Conservation (phyloP, 2,113 vertebrate genomes). For the Amphiprion percula region DNA sequence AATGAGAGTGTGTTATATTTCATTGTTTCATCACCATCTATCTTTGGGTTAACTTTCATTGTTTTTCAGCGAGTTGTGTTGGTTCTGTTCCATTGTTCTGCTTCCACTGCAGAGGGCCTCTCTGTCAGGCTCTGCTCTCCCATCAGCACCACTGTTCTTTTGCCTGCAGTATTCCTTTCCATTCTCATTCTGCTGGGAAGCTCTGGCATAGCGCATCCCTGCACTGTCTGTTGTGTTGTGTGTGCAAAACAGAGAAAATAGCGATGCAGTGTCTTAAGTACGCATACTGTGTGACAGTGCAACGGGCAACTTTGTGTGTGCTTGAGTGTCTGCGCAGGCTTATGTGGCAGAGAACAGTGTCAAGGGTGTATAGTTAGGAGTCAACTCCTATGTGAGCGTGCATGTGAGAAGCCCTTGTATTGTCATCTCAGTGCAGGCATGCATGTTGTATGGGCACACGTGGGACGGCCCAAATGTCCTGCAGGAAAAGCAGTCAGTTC, state of each 20-base stretch:
- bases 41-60: conserved; percentile 70
- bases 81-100: conserved; percentile 67
- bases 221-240: conserved; percentile 54
- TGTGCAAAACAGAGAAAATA: conserved; percentile 35
- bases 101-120: conserved; percentile 59
- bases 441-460: neutral
- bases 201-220: conserved; percentile 47
- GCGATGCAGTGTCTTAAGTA: conserved; percentile 17
- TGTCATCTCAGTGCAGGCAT: conserved; percentile 14
- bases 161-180: conserved; percentile 70
- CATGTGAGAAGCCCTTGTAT: conserved; percentile 18
- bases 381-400: conserved; percentile 8
- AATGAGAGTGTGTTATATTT: conserved; percentile 57
- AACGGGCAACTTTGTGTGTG: conserved; percentile 13
- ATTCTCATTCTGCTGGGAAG: conserved; percentile 71
- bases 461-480: conserved; percentile 15
- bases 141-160: conserved; percentile 65
- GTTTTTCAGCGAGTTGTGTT: conserved; percentile 62
- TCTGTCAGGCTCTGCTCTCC: conserved; percentile 63
- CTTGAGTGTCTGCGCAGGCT: conserved; percentile 14
- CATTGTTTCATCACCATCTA: conserved; percentile 69
- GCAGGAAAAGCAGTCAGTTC: conserved; percentile 31
- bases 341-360: neutral
- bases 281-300: conserved; percentile 7
- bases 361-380: neutral